phyloP scores from a whole-genome alignment of 2,113 vertebrate species.

The Rattus norvegicus region GRCr8 NC_086032.1:34617501-34618000 shows the following conservation, averaged over 20 bases:
- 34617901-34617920: neutral
- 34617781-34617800: conserved; percentile 40
- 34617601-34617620: neutral
- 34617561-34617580: neutral
- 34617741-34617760: neutral
- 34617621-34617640: neutral
- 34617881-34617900: neutral
- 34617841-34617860: neutral
- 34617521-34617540: neutral
- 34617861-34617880: neutral
- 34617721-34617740: neutral
- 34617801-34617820: conserved; percentile 39
- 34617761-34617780: neutral
- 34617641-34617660: neutral
- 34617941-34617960: neutral
- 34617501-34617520: neutral
- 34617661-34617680: neutral
- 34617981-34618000: neutral
- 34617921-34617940: neutral
- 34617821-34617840: conserved; percentile 55
- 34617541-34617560: neutral
- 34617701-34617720: neutral
- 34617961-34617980: neutral
- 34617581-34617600: neutral
- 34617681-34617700: neutral